phyloP scores from a whole-genome alignment of 2,888 invertebrate species.

The Andricus quercusramuli region DNA sequence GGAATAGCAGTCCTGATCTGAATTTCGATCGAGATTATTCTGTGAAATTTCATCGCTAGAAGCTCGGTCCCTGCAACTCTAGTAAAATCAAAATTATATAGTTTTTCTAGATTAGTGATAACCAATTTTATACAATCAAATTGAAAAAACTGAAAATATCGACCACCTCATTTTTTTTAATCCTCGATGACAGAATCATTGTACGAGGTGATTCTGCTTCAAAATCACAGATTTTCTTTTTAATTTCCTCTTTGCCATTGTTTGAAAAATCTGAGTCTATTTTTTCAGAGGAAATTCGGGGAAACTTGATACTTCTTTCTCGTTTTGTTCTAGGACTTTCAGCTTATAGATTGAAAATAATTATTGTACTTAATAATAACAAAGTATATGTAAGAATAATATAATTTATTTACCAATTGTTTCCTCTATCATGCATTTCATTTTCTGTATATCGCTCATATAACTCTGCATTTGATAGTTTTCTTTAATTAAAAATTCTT shows the following conservation, averaged over 20 bases:
- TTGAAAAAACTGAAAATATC: background rate
- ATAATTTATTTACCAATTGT: conserved; percentile 14
- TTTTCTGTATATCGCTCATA: conserved; percentile 1
- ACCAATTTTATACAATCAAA: background rate
- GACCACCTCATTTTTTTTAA: background rate
- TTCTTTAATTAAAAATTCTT: conserved; percentile 24
- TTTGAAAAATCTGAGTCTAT: no score
- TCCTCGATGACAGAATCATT: background rate
- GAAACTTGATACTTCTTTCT: background rate
- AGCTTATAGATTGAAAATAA: background rate
- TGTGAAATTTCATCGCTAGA: background rate
- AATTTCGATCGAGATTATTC: background rate
- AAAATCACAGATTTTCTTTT: background rate
- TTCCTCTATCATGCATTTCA: background rate
- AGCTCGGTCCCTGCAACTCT: background rate
- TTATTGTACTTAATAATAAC: background rate
- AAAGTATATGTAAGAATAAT: background rate
- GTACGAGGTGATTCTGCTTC: background rate
- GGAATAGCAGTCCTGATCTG: background rate
- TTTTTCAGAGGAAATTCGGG: background rate
- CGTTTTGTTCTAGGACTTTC: background rate
- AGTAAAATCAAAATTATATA: conserved; percentile 3
- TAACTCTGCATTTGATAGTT: background rate
- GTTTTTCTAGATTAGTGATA: background rate
- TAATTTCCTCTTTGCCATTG: background rate